Evolutionary conservation across 2,113 vertebrate genomes (phyloP), one percentile per base, ranked within the genome.

Genomic region (Myiopsitta monachus): DNA sequence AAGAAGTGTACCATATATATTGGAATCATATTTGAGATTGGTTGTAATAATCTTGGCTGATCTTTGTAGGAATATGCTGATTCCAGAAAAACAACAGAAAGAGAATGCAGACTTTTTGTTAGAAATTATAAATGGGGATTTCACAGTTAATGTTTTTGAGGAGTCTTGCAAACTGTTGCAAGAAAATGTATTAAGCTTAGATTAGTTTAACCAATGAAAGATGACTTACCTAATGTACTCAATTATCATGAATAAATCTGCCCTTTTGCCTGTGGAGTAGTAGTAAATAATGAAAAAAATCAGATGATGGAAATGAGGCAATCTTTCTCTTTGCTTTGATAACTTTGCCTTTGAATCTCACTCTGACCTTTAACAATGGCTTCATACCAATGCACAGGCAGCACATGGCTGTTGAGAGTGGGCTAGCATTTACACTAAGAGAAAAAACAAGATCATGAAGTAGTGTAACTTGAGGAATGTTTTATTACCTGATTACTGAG

Each of bases 221-320:
- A 91, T 91, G 55, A 81, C 84, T 66, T 81, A 18, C 54, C 59
- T 63, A 68, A 61, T 77, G 63, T 88, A 28, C 63, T 85, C 46
- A 59, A 21, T 88, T 95, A 90, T 49, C 27, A 24, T 88, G 49
- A 87, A 18, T 86, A 68, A 92, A 79, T 67, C 47, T 69, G 22
- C 28, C 24, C 87, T 62, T 86, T 36, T 12, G 47, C 82, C 41
- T 62, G 79, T 90, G 43, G 55, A 85, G 54, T 36, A 57, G n/a
- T 78, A 68, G 49, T 87, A 93, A 52, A 91, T 96, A 80, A 92
- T 85, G 61, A 49, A 88, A 89, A 72, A 55, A 17, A 64, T 78
- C 22, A 9, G 21, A 69, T 36, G 5, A 43, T 51, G 14, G 17
- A 74, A 70, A 92, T 88, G 55, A 87, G 54, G 64, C 52, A 51